Conservation (phyloP, 2,113 vertebrate genomes). For the Chionomys nivalis region DNA sequence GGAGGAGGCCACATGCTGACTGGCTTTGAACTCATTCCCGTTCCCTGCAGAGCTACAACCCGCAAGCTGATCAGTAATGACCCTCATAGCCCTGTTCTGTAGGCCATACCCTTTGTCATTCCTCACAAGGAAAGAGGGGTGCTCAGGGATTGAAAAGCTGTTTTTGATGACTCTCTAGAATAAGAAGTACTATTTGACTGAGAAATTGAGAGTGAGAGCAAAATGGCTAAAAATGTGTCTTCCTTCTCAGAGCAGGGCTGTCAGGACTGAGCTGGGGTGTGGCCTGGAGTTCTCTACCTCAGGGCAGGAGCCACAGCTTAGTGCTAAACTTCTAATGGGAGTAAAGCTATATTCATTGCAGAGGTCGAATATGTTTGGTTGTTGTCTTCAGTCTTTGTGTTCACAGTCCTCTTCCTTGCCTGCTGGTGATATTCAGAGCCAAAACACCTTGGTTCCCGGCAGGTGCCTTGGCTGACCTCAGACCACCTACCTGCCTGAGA, state of each 20-base stretch:
- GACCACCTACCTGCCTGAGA: background rate
- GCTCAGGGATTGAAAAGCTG: background rate
- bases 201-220: background rate
- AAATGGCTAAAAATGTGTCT: background rate
- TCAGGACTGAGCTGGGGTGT: background rate
- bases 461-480: background rate
- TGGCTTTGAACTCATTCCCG: background rate
- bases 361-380: background rate
- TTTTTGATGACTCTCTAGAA: conserved; percentile 21
- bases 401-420: background rate
- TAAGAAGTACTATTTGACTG: background rate
- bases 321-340: background rate
- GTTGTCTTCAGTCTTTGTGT: background rate
- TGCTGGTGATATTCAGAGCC: background rate
- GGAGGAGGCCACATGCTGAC: background rate
- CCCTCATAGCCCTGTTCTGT: background rate
- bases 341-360: background rate
- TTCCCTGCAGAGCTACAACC: background rate
- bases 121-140: background rate
- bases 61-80: background rate
- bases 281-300: background rate
- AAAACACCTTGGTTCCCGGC: background rate
- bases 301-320: background rate
- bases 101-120: background rate
- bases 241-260: background rate